These are phyloP conservation scores for Salvelinus alpinus DNA, from an alignment of 2,113 vertebrate species.

Conservation along the genomic window DNA sequence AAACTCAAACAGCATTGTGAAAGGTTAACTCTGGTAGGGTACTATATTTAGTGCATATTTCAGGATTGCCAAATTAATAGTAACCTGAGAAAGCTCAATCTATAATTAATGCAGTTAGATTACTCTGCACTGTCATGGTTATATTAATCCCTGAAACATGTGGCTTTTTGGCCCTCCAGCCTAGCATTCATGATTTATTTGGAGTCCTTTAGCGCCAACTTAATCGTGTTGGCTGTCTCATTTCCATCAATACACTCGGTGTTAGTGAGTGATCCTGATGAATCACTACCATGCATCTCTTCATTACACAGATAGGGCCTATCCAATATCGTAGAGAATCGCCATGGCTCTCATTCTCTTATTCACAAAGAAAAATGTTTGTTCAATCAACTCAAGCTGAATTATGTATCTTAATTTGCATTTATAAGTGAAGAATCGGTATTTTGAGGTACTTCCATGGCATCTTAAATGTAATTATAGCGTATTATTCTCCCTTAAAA, in stretches of 20 bases:
- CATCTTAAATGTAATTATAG: conserved; percentile 3
- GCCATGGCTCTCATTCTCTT: not conserved
- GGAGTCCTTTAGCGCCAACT: not conserved
- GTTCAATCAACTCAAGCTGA: conserved; percentile 9
- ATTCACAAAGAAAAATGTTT: conserved; percentile 1
- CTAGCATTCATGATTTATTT: not conserved
- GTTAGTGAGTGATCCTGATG: conserved; percentile 1
- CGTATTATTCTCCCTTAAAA: not conserved
- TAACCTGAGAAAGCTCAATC: no score
- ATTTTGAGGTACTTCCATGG: conserved; percentile 8
- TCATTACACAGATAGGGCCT: not conserved
- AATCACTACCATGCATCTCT: no score
- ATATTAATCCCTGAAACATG: not conserved
- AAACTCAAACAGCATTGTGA: no score
- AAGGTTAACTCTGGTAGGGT: no score
- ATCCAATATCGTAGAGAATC: not conserved
- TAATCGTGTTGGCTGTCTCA: not conserved
- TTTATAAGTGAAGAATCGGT: conserved; percentile 22
- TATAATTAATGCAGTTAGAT: no score
- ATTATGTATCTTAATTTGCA: conserved; percentile 14
- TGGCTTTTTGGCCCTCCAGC: not conserved
- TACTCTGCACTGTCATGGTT: no score
- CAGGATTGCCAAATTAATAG: no score
- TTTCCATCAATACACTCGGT: conserved; percentile 14
- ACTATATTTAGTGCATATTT: no score